These are phyloP conservation scores for Chrysogorgia sp. DNA, from an alignment of 92 coral and sea anemone genomes.

Conservation along the genomic window DNA sequence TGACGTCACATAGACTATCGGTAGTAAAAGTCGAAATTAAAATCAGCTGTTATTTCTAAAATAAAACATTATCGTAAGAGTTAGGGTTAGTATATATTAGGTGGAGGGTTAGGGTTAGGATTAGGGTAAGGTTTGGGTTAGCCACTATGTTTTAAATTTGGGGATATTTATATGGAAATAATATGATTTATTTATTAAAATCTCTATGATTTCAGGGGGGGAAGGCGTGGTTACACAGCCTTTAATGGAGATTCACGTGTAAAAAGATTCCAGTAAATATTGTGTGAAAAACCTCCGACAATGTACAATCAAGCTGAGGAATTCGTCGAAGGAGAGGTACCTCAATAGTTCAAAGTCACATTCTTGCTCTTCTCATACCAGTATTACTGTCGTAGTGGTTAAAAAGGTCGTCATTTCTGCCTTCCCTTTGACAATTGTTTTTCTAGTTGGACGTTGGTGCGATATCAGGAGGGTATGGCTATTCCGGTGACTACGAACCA, in stretches of 20 bases:
- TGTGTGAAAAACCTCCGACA: not conserved
- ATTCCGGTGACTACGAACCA: conserved; percentile 34
- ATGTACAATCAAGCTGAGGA: conserved; percentile 68
- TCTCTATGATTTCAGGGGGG: not conserved
- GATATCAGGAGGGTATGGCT: conserved; percentile 35
- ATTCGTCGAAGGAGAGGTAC: conserved; percentile 64
- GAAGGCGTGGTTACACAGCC: not conserved
- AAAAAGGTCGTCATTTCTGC: not conserved
- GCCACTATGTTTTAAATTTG: too few relatives aligned
- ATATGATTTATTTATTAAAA: too few relatives aligned
- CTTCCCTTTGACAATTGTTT: not conserved
- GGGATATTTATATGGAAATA: too few relatives aligned
- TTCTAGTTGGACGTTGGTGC: conserved; percentile 41
- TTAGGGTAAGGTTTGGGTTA: too few relatives aligned
- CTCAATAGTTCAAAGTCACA: not conserved
- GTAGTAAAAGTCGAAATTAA: too few relatives aligned
- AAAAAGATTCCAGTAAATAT: not conserved
- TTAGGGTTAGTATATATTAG: too few relatives aligned
- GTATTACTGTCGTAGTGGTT: not conserved
- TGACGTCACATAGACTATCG: too few relatives aligned
- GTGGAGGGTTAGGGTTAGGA: too few relatives aligned
- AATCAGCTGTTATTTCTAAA: too few relatives aligned
- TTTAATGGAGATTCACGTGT: not conserved
- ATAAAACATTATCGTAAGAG: too few relatives aligned
- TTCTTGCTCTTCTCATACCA: not conserved